phyloP scores from a whole-genome alignment of 2,888 invertebrate genomes.

The Zygothrica quintamaculata region DNA sequence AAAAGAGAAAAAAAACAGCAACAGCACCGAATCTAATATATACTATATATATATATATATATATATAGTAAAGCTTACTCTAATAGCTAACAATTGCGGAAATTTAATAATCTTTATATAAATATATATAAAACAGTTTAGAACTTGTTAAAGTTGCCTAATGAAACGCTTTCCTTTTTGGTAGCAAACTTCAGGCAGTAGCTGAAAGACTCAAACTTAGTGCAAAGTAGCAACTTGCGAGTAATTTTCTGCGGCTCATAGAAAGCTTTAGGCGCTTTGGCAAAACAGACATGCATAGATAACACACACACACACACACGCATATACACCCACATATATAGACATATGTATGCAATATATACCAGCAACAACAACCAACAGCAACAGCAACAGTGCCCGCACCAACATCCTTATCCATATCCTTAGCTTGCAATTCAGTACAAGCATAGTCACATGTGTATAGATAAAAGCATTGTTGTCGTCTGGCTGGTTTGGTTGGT shows the following conservation, averaged over 20 bases:
- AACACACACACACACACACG: conserved; percentile 37
- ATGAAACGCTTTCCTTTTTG: neutral
- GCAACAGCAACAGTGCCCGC: neutral
- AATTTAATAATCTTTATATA: too few relatives aligned
- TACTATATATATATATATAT: too few relatives aligned
- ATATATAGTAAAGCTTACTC: too few relatives aligned
- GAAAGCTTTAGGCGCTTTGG: conserved; percentile 61
- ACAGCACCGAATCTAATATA: conserved; percentile 30
- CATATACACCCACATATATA: too few relatives aligned
- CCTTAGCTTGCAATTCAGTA: neutral
- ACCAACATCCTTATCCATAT: neutral
- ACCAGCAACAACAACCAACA: neutral
- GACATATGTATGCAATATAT: conserved; percentile 24
- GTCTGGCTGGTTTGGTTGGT: conserved; percentile 36
- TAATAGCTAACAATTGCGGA: too few relatives aligned
- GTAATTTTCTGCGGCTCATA: conserved; percentile 64
- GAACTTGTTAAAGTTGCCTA: neutral
- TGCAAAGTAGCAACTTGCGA: conserved; percentile 56
- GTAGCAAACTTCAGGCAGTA: conserved; percentile 6
- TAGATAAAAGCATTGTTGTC: conserved; percentile 52
- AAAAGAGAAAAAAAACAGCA: neutral
- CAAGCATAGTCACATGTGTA: conserved; percentile 19
- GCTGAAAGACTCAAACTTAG: conserved; percentile 25
- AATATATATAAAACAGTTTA: too few relatives aligned
- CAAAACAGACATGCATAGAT: conserved; percentile 54